A percentile compares a stretch with the other conserved stretches of the same genome.
Evolutionary conservation across 2,888 invertebrate species (phyloP).

Genomic region (Andrena camellia): DNA sequence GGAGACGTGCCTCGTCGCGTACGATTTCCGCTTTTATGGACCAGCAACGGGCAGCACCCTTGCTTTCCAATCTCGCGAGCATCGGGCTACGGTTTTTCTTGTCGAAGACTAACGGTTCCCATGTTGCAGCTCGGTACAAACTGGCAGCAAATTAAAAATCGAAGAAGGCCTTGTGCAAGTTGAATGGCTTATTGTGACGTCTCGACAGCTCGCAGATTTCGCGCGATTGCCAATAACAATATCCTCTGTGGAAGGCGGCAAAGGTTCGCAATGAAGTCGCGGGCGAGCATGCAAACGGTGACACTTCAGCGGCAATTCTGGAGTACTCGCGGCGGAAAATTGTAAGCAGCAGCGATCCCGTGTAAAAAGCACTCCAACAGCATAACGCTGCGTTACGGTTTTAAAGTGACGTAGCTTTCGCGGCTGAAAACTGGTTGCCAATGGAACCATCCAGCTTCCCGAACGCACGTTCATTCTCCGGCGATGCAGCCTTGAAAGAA

Average conservation of each 20-base stretch:
- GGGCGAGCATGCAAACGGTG: neutral
- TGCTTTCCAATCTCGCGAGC: constrained; percentile 1
- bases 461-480: neutral
- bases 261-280: neutral
- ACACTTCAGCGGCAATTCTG: neutral
- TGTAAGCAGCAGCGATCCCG: neutral
- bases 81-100: constrained; percentile 23
- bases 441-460: neutral
- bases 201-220: constrained; percentile 13
- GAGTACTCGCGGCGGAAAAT: neutral
- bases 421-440: neutral
- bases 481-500: constrained; percentile 9
- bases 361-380: neutral
- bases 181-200: neutral
- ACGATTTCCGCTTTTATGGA: constrained; percentile 15
- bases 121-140: neutral
- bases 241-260: neutral
- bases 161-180: neutral
- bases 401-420: neutral
- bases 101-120: neutral
- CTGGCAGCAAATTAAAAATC: constrained; percentile 15
- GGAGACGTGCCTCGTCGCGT: neutral
- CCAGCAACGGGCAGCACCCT: constrained; percentile 8
- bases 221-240: neutral
- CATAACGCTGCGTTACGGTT: neutral